Conservation (phyloP, 2,797 vertebrate species). For the Fratercula arctica region DNA sequence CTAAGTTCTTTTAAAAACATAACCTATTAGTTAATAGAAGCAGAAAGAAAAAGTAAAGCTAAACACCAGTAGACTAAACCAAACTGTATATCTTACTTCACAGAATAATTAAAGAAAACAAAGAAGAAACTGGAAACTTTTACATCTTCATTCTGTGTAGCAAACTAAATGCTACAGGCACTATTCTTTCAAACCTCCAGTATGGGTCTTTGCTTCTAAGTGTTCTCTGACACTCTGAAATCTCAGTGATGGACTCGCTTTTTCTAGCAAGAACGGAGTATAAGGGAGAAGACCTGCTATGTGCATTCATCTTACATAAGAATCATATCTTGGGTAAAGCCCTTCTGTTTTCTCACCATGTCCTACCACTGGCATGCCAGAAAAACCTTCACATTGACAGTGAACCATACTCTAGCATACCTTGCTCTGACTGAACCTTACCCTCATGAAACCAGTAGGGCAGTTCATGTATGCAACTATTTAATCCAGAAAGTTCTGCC, state of each 20-base stretch:
- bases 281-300: background rate
- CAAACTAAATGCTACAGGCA: background rate
- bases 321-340: background rate
- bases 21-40: background rate
- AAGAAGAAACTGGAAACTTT: background rate
- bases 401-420: background rate
- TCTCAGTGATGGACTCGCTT: fast-evolving
- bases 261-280: background rate
- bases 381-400: background rate
- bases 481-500: background rate
- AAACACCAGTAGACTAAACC: background rate
- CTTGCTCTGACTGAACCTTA: background rate
- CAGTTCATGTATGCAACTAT: background rate
- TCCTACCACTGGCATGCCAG: background rate
- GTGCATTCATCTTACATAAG: background rate
- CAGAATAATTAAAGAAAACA: background rate
- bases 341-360: background rate
- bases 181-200: background rate
- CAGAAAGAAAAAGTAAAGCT: background rate
- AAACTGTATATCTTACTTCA: background rate
- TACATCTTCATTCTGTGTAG: background rate
- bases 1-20: background rate
- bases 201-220: background rate
- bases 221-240: background rate
- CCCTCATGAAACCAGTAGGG: background rate